These are phyloP conservation scores for Nannoperca australis DNA, from an alignment of 2,797 vertebrate genomes.

Conservation along the genomic window DNA sequence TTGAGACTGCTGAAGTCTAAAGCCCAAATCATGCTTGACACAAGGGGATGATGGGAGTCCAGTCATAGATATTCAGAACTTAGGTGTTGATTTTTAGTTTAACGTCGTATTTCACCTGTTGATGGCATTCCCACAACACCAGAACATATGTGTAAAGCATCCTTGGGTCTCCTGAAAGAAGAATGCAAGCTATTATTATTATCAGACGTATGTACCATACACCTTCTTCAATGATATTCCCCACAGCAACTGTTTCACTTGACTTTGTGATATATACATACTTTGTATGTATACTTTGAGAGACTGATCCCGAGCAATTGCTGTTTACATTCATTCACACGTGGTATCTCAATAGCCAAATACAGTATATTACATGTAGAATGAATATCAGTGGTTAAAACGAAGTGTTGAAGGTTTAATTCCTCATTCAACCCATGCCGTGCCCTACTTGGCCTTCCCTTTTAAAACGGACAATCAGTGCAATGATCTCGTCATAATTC, in stretches of 20 bases:
- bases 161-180: no score
- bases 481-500: not conserved
- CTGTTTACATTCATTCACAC: no score
- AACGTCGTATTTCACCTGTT: not conserved
- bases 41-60: not conserved
- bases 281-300: no score
- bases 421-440: not conserved
- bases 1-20: not conserved
- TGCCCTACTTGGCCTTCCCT: not conserved
- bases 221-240: not conserved
- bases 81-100: not conserved
- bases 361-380: not conserved
- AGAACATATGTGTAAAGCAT: no score
- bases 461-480: not conserved
- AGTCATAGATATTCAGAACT: no score
- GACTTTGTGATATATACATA: no score
- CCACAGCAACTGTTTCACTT: not conserved
- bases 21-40: not conserved
- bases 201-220: no score
- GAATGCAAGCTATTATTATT: no score
- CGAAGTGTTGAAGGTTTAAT: not conserved
- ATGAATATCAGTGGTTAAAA: not conserved
- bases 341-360: no score
- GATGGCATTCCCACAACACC: not conserved
- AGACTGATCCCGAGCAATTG: no score